Conservation (phyloP, 2,113 vertebrate species). For the Dicaeum eximium region DNA sequence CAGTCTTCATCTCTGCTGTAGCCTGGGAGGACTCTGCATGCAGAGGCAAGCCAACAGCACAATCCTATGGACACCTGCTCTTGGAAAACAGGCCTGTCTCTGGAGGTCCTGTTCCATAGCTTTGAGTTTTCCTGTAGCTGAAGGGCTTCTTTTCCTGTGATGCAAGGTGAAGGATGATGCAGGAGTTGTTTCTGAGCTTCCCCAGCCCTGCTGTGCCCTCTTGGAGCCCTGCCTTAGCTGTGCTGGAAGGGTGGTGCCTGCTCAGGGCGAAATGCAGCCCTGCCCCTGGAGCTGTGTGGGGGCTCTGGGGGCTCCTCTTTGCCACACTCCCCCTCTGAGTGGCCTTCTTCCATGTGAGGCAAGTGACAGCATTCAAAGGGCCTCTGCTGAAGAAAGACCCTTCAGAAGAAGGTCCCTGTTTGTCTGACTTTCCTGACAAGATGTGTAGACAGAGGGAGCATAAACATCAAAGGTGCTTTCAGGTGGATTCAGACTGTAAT, state of each 20-base stretch:
- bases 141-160: neutral
- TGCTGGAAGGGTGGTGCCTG: neutral
- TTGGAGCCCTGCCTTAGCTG: neutral
- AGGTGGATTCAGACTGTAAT: conserved; percentile 68
- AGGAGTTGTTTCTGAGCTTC: neutral
- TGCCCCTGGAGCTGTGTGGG: rapidly evolving
- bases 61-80: rapidly evolving
- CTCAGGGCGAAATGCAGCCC: neutral
- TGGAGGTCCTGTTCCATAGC: neutral
- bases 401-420: neutral
- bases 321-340: rapidly evolving
- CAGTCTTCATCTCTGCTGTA: neutral
- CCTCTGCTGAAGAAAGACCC: neutral
- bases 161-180: neutral
- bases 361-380: neutral
- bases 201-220: too few species aligned
- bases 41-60: neutral
- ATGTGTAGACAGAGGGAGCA: conserved; percentile 32
- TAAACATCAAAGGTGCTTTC: conserved; percentile 73
- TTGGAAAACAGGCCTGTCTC: neutral
- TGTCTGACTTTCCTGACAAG: conserved; percentile 48
- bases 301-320: neutral
- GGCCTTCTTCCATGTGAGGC: neutral
- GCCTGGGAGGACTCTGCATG: neutral
- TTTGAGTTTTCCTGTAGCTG: neutral